Percentiles rank a stretch among this genome's conserved stretches.
Evolutionary conservation across 2,113 vertebrate species (phyloP).

Genomic region (Amblyopsis rosae): DNA sequence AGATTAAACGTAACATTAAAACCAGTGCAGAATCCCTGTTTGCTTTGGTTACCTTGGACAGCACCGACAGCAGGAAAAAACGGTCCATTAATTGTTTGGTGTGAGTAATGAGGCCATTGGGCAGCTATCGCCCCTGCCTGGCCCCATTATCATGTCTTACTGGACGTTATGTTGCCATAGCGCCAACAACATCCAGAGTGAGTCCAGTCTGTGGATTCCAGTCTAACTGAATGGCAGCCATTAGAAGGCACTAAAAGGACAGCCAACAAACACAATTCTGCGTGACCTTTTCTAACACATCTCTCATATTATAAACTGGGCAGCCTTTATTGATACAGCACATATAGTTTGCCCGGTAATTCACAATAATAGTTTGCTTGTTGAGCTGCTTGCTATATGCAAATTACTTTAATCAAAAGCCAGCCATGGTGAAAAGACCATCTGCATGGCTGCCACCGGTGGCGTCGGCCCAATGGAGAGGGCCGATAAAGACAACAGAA

Average conservation of each 20-base stretch:
- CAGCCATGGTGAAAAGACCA: constrained; percentile 8
- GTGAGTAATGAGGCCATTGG: not conserved
- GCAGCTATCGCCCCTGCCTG: not conserved
- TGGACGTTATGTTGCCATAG: not conserved
- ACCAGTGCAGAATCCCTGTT: not conserved
- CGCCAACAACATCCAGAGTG: not conserved
- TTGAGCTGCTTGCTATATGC: constrained; percentile 2
- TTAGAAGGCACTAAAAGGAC: not conserved
- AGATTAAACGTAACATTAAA: not conserved
- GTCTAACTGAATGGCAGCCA: not conserved
- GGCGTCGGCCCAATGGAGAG: not conserved
- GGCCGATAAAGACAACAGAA: not conserved
- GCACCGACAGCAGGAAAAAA: not conserved
- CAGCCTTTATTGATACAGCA: no score
- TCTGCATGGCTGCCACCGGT: not conserved
- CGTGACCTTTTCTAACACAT: not conserved
- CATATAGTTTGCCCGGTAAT: no score
- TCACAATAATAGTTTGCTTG: not conserved
- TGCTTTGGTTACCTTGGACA: not conserved
- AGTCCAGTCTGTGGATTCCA: not conserved
- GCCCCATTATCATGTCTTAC: not conserved
- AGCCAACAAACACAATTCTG: not conserved
- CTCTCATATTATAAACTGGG: not conserved
- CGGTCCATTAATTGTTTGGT: not conserved
- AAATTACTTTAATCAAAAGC: not conserved